Evolutionary conservation across 2,888 invertebrate genomes (phyloP).

Genomic region (Belgica antarctica): DNA sequence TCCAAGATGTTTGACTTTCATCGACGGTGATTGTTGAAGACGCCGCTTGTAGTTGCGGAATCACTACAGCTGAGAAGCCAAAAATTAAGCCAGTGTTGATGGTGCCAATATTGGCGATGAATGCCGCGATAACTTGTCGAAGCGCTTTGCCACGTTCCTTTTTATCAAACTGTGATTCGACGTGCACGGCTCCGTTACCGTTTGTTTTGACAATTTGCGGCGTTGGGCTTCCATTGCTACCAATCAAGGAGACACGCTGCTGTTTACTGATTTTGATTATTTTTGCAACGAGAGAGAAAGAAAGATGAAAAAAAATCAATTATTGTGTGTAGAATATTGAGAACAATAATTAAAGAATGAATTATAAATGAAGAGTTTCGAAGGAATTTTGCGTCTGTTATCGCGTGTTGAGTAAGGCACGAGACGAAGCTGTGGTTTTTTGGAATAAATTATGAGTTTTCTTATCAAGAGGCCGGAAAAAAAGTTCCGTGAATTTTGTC

Average conservation of each 20-base stretch:
- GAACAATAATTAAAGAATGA: too few relatives aligned
- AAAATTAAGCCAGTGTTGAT: slow-evolving; percentile 70
- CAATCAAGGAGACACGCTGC: slow-evolving; percentile 26
- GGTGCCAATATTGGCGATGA: slow-evolving; percentile 66
- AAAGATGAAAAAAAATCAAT: background rate
- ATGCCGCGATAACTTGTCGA: slow-evolving; percentile 62
- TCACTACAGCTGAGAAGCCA: slow-evolving; percentile 66
- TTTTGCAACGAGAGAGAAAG: too few relatives aligned
- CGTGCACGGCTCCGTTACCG: background rate
- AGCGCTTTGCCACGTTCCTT: slow-evolving; percentile 56
- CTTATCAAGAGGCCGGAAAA: background rate
- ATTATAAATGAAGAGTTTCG: background rate
- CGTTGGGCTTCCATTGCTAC: background rate
- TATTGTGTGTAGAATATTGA: background rate
- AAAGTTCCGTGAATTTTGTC: background rate
- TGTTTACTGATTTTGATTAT: slow-evolving; percentile 36
- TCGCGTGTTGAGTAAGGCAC: background rate
- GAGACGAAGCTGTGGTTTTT: background rate
- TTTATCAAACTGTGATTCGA: slow-evolving; percentile 47
- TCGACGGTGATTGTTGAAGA: slow-evolving; percentile 59
- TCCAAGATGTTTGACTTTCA: slow-evolving; percentile 64
- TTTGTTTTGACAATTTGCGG: slow-evolving; percentile 36
- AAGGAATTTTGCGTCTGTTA: background rate
- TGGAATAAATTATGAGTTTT: background rate
- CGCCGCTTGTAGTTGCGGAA: slow-evolving; percentile 60